These are phyloP conservation scores for Grantiella picta DNA, from an alignment of 2,113 vertebrate genomes.

Conservation along the genomic window DNA sequence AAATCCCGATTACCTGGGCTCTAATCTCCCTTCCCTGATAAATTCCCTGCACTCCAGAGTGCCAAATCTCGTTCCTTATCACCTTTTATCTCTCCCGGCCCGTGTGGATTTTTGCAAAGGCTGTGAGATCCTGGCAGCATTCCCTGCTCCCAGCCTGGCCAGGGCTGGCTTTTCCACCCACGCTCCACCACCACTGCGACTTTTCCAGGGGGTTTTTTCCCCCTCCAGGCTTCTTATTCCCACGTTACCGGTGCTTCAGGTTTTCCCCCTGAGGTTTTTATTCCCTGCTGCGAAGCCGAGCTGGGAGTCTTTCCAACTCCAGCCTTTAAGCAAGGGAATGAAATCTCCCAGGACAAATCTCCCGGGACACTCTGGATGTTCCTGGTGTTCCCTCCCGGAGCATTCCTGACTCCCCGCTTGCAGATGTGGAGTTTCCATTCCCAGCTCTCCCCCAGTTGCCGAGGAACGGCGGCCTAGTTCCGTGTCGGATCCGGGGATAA, in stretches of 20 bases:
- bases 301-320: background rate
- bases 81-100: background rate
- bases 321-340: background rate
- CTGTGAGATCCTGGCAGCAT: background rate
- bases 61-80: background rate
- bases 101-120: background rate
- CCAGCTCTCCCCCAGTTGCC: background rate
- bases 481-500: background rate
- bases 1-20: background rate
- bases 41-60: background rate
- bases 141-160: background rate
- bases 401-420: background rate
- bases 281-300: background rate
- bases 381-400: fast-evolving
- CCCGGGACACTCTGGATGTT: background rate
- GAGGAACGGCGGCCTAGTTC: background rate
- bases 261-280: background rate
- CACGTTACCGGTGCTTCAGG: background rate
- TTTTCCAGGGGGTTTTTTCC: background rate
- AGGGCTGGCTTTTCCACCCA: background rate
- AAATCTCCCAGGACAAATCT: background rate
- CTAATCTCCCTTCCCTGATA: background rate
- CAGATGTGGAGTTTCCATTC: background rate
- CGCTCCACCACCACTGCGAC: background rate
- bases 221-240: background rate